A percentile compares a stretch with the other conserved stretches of the same genome.
These are phyloP conservation scores for Cyprinodon tularosa DNA, from an alignment of 2,113 vertebrate genomes.

Conservation along the genomic window DNA sequence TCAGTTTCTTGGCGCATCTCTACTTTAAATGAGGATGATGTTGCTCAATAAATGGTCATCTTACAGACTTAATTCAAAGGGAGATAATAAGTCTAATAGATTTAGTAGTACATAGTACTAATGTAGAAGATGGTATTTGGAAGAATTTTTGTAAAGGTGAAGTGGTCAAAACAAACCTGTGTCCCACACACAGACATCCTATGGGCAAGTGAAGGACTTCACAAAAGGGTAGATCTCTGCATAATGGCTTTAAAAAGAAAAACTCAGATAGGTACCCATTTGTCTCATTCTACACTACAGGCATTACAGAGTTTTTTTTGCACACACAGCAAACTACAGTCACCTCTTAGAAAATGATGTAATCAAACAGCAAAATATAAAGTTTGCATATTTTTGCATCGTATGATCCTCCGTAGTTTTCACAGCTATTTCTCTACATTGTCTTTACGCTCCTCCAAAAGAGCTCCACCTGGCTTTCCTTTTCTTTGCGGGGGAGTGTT, in stretches of 20 bases:
- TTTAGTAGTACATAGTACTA: conserved; percentile 59
- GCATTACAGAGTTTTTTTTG: conserved; percentile 63
- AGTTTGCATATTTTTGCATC: conserved; percentile 87
- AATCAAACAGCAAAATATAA: conserved; percentile 81
- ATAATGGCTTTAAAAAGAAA: conserved; percentile 68
- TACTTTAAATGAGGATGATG: conserved; percentile 5
- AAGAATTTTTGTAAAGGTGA: conserved; percentile 51
- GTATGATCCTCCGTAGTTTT: conserved; percentile 79
- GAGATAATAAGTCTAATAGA: conserved; percentile 41
- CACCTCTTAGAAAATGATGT: conserved; percentile 81
- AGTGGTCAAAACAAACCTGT: conserved; percentile 46
- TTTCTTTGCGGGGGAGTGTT: conserved; percentile 37
- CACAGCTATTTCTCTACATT: conserved; percentile 68
- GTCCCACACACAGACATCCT: conserved; percentile 54
- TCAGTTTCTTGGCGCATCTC: neutral
- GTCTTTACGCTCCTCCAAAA: conserved; percentile 8
- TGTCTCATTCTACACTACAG: conserved; percentile 72
- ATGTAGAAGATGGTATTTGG: conserved; percentile 49
- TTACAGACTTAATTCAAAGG: neutral
- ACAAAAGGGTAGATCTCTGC: conserved; percentile 64
- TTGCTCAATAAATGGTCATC: conserved; percentile 20
- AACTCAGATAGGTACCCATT: conserved; percentile 72
- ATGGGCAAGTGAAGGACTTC: conserved; percentile 55
- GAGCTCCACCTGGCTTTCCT: conserved; percentile 36
- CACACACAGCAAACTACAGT: conserved; percentile 72